A percentile compares a stretch with the other conserved stretches of the same genome.
Conservation (phyloP, 2,888 invertebrate species). For the Plemyria rubiginata region DNA sequence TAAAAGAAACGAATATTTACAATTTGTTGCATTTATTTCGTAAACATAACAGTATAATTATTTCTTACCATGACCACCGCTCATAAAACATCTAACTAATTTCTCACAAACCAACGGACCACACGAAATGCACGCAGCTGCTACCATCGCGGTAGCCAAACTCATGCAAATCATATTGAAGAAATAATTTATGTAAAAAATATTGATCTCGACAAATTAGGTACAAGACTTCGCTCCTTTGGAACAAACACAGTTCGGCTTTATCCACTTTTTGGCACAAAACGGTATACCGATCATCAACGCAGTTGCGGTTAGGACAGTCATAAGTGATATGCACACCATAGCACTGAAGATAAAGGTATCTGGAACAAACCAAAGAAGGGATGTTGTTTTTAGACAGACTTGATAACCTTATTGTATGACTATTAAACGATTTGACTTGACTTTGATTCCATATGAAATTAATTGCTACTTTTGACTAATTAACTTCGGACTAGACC, state of each 20-base stretch:
- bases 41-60: conserved; percentile 21
- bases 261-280: conserved; percentile 24
- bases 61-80: conserved; percentile 47
- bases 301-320: conserved; percentile 27
- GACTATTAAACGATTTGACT: too few relatives aligned
- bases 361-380: conserved; percentile 47
- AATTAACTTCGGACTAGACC: too few relatives aligned
- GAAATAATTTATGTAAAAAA: neutral
- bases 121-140: conserved; percentile 51
- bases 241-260: conserved; percentile 21
- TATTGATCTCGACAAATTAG: neutral
- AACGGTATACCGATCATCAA: conserved; percentile 29
- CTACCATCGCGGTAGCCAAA: conserved; percentile 50
- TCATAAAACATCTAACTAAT: conserved; percentile 50
- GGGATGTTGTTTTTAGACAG: neutral
- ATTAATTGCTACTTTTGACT: too few relatives aligned
- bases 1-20: conserved; percentile 4
- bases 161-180: conserved; percentile 60
- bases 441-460: too few relatives aligned
- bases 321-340: conserved; percentile 39
- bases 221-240: conserved; percentile 13
- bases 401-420: too few relatives aligned
- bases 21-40: conserved; percentile 39
- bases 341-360: conserved; percentile 31
- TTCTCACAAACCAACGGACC: conserved; percentile 57